These are phyloP conservation scores for Trididemnum nubilum DNA, from an alignment of 23 tunicate species.

Conservation along the genomic window DNA sequence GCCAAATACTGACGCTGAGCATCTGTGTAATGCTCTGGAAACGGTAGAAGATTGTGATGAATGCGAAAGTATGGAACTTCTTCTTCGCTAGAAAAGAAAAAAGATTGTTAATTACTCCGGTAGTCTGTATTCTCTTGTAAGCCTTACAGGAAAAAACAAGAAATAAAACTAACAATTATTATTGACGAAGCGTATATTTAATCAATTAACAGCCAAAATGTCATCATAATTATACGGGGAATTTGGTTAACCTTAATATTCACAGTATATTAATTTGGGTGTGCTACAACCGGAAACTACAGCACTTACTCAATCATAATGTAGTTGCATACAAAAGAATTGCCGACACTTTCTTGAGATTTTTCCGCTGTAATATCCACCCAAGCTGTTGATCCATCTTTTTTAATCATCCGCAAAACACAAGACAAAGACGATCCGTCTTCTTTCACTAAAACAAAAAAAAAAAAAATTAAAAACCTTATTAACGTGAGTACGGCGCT, in stretches of 20 bases:
- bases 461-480: neutral
- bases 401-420: slow-evolving; percentile 83
- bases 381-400: slow-evolving; percentile 78
- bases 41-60: slow-evolving; percentile 93
- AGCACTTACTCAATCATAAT: slow-evolving; percentile 79
- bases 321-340: slow-evolving; percentile 94
- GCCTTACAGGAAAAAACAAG: neutral
- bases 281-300: no score
- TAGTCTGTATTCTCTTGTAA: neutral
- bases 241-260: no score
- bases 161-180: no score
- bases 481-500: no score
- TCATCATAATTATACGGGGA: no score
- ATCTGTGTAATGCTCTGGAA: slow-evolving; percentile 93
- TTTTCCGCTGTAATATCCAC: slow-evolving; percentile 93
- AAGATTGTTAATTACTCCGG: neutral
- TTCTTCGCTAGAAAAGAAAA: slow-evolving; percentile 63
- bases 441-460: slow-evolving; percentile 70
- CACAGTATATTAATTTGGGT: no score
- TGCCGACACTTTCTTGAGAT: slow-evolving; percentile 83
- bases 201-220: no score
- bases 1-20: slow-evolving; percentile 84
- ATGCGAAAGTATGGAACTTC: slow-evolving; percentile 95
- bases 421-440: slow-evolving; percentile 94
- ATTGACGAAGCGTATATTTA: no score